Evolutionary conservation across 2,113 vertebrate genomes (phyloP).

Genomic region (Brevimyrus niger): DNA sequence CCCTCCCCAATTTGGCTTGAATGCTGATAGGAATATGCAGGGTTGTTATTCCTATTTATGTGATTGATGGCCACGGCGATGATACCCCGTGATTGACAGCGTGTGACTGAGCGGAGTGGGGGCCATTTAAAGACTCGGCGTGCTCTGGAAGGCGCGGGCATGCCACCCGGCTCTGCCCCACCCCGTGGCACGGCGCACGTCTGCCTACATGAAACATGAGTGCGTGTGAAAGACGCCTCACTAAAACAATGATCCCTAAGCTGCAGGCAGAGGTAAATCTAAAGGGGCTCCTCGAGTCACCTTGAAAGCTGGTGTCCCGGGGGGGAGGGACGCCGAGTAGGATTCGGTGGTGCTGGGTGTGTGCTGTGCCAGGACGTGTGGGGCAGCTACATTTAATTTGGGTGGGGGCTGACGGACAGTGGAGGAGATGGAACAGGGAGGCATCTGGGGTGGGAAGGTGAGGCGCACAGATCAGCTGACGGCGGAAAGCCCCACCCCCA

Average conservation of each 20-base stretch:
- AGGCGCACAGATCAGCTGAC: background rate
- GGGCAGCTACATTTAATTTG: background rate
- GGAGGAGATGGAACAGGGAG: background rate
- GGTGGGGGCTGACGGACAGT: background rate
- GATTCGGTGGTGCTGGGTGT: background rate
- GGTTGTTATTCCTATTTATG: background rate
- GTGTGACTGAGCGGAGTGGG: background rate
- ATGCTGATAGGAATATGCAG: background rate
- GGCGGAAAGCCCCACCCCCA: background rate
- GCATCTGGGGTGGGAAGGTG: background rate
- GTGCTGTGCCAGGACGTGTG: background rate
- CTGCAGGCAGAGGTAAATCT: background rate
- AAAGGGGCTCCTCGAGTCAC: background rate
- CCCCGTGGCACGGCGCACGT: background rate
- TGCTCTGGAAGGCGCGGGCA: background rate
- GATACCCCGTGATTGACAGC: background rate
- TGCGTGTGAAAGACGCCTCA: background rate
- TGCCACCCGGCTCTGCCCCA: background rate
- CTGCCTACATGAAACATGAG: background rate
- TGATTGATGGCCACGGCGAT: background rate
- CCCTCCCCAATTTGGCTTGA: background rate
- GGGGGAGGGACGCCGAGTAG: background rate
- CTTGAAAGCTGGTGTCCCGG: background rate
- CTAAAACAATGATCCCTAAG: background rate
- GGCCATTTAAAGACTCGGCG: background rate